Base-by-base conservation (phyloP, 2,113 vertebrate genomes). In the Baryphthengus martii region DNA sequence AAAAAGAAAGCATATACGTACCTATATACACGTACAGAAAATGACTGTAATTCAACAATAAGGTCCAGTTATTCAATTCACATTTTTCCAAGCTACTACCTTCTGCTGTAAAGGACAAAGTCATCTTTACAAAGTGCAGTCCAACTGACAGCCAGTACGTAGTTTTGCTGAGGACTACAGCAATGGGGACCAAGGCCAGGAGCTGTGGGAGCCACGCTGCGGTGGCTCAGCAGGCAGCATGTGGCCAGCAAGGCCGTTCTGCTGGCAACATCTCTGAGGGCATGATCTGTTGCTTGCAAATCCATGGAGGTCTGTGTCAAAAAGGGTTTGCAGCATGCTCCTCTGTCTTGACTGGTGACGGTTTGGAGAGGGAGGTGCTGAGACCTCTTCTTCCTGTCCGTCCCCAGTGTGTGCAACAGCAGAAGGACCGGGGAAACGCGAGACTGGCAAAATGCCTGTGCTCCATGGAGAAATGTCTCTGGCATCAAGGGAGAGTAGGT, bases 341-440 rank as follows among this genome's bases (percentile, higher is more conserved):
- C 63, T 83, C 44, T 71, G 26, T 10, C 68, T 49, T 70, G 59
- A 28, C 13, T 0, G 0, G 4, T 18, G 24, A 14, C 0, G 0
- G 6, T 85, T 86, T 71, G 73, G 47, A 87, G 10, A 24, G 20
- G 12, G 40, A 44, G 76, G 82, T 84, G 24, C 44, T 5, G 8
- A 77, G 24, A 44, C 10, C 23, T 74, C 40, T 55, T 49, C 33
- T 44, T 70, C 7, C 5, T 49, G 4, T 45, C 5, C 10, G 7
- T 73, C 45, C 11, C 40, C 28, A 9, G 33, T 2, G 6, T 17
- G 17, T 49, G 18, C 26, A 28, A 13, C 10, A 59, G 53, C 39
- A 33, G 29, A 73, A 58, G 55, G 39, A 7, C 13, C 13, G n/a
- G 29, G 42, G 63, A 72, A 79, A 37, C 1, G 3, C 23, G 28